Base-by-base conservation (phyloP, 2,113 vertebrate genomes). In the Myiozetetes cayanensis region DNA sequence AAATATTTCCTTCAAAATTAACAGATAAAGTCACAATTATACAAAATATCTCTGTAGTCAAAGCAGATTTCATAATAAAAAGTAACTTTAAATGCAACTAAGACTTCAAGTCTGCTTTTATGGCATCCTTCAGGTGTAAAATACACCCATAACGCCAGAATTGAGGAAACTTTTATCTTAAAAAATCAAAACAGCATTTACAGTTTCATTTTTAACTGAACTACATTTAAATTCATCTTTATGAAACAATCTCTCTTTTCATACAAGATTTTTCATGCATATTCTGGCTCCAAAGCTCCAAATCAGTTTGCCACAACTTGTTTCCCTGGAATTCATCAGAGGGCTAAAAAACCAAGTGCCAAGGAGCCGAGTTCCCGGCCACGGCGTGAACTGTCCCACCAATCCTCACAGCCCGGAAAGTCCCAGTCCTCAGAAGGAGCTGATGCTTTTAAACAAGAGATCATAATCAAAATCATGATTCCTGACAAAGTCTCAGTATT, bases 301-400 rank as follows among this genome's bases (percentile, higher is more conserved):
- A 75, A 77, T 96, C 86, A 80, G 93, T 96, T 97, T 75, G 97
- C 97, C 96, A 95, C 62, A 74, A 97, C 97, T 96, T 96, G 97
- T 97, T 94, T 97, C 92, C 82, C 89, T 95, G 96, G 94, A 97
- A 94, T 86, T 93, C 85, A 93, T 92, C 71, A 33, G 81, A 90
- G 94, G 95, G 71, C 80, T 84, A 12, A 89, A 62, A 94, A 94
- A 52, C 77, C 91, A 67, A 92, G 88, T 31, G 90, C 92, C 94
- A 93, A 88, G 70, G 66, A 87, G 70, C 52, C 0, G 2, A 80
- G 76, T 68, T 90, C 43, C 52, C 27, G 80, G 88, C 72, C 85
- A 56, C 14, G 0, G 47, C 8, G 1, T 13, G n/a, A 81, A 33
- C 68, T 87, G 76, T 44, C 91, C 73, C 8, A 52, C 61, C 61